Evolutionary conservation across 2,113 vertebrate genomes (phyloP), one percentile per base, ranked within the genome.

Genomic region (Tachuris rubrigastra): DNA sequence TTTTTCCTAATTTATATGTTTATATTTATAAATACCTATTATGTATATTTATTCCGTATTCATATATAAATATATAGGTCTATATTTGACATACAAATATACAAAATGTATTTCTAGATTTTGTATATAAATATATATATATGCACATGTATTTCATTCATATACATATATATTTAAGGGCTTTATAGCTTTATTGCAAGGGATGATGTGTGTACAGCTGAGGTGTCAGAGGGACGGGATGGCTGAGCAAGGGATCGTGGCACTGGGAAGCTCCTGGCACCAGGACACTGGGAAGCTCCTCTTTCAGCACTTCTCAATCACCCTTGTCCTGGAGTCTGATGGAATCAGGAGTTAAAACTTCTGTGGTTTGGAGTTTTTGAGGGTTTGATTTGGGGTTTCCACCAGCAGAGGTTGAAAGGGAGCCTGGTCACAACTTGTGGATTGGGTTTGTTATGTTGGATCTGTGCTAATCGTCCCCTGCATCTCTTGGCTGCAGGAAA

Each of bases 291-390:
- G 21, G 46, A 71, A 82, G 46, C 41, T 92, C 37, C 49, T 60
- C 7, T 12, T 58, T 27, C 41, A 76, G 19, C 37, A 39, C 22
- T 89, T 67, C 47, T 39, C 44, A 55, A 28, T 6, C 14, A 20
- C 27, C 63, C 27, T 67, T 19, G 3, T 52, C 59, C 77, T 74
- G 65, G 16, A 78, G 6, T 12, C 10, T 30, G 50, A 23, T 8
- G 44, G 49, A 73, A 21, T 5, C 53, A 56, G 41, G 41, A 62
- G 21, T 10, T 69, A 35, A 81, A 56, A 9, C 8, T 22, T 24
- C 1, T 19, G 5, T 3, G 2, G 8, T 35, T 3, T 2, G 1
- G 37, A 71, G 30, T 65, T 67, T 56, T 56, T 47, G 18, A 37
- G 44, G 10, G 33, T 69, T 89, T 31, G 28, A 66, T 42, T 46